Base-by-base conservation (phyloP, 1,140 invertebrate genomes). In the Proctacanthus coquilletti region DNA sequence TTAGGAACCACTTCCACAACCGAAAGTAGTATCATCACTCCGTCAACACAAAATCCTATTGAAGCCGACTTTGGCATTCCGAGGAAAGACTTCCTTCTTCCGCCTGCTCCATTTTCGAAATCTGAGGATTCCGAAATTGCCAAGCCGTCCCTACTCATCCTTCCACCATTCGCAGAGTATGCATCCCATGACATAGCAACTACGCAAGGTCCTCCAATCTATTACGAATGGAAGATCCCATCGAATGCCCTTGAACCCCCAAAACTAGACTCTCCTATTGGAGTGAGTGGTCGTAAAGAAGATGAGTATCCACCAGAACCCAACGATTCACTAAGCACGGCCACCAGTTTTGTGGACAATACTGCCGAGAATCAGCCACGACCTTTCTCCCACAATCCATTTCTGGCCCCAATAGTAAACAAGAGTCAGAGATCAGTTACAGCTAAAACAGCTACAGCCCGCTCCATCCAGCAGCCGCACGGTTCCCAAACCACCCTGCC, bases 141-240 rank as follows among this genome's bases (percentile, higher is more conserved):
- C 15, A 5, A 20, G 11, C 55, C 55, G 1, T 49, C 48, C 2
- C 50, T 45, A 20, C 49, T 58, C 35, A 37, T 60, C 9, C 20
- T 60, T 19, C 56, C 56, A 8, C 57, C 57, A 5, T 55, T 51
- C 18, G 46, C 50, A n/a, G 48, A 56, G 20, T 50, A 53, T 38
- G 43, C 52, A 30, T 40, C 42, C 14, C 52, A 60, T 21, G 56
- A 58, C 25, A 50, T 52, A 27, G 62, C 68, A 18, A 67, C 69
- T 14, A 72, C 70, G 2, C 64, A 69, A 50, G 70, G 70, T 4
- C 70, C 70, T 3, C 68, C 69, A 3, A 69, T 72, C 23, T 72
- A 72, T 42, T 71, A 69, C 37, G 68, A 72, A 46, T 72, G 70
- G 70, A 71, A 71, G 47, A 63, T 69, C 11, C 70, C 69, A 5